These are phyloP conservation scores for Tiliqua scincoides DNA, from an alignment of 2,113 vertebrate species.

Conservation along the genomic window DNA sequence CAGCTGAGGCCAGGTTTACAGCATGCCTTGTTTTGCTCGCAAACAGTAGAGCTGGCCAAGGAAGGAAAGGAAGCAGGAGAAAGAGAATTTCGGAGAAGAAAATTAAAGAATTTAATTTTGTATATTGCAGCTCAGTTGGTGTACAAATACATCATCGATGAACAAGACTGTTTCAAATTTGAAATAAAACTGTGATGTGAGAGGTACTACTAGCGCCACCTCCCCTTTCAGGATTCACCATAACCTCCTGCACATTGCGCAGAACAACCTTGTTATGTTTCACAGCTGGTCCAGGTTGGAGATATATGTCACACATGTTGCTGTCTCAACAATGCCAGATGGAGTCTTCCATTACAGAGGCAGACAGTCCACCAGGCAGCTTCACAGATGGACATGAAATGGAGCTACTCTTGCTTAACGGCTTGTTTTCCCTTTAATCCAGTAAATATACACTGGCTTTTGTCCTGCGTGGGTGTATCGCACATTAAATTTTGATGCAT, in stretches of 20 bases:
- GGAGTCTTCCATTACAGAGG: background rate
- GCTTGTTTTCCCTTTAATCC: background rate
- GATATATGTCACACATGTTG: background rate
- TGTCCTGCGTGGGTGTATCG: background rate
- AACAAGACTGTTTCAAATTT: no score
- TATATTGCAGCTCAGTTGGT: no score
- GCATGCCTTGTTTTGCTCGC: background rate
- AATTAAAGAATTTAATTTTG: background rate
- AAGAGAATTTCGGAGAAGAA: no score
- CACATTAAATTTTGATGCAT: background rate
- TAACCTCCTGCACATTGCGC: no score
- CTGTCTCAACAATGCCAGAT: background rate
- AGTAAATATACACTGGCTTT: background rate
- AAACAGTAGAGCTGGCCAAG: background rate
- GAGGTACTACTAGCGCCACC: no score
- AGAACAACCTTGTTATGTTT: no score
- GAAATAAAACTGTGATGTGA: no score
- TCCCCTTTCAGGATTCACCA: no score
- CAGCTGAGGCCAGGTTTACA: background rate
- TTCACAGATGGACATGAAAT: background rate
- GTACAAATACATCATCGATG: no score
- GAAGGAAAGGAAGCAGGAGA: background rate
- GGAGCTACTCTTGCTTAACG: background rate
- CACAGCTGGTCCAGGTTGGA: no score
- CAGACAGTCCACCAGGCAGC: background rate